phyloP scores from a whole-genome alignment of 2,888 invertebrate genomes.

The Cataglyphis livida region DNA sequence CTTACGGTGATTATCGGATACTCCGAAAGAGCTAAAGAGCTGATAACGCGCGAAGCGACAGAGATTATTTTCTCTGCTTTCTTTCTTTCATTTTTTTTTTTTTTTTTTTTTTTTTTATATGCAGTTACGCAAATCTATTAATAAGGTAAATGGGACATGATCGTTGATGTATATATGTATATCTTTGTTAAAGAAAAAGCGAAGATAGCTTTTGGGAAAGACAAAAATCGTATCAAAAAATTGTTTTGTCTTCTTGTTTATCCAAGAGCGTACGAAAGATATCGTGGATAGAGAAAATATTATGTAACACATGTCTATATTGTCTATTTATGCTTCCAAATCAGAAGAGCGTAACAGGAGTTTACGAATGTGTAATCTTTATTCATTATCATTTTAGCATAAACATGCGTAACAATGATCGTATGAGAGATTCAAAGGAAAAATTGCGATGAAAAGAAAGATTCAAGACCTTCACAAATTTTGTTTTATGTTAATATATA shows the following conservation, averaged over 20 bases:
- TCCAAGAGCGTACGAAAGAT: background rate
- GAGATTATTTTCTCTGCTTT: background rate
- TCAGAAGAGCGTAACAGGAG: background rate
- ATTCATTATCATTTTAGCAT: background rate
- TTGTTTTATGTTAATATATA: background rate
- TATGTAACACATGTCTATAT: background rate
- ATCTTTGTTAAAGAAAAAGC: background rate
- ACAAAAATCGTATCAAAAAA: background rate
- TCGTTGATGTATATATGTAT: background rate
- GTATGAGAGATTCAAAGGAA: background rate
- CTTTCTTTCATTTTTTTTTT: background rate
- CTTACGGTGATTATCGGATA: conserved; percentile 11
- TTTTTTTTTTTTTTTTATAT: background rate
- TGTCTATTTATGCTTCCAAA: background rate
- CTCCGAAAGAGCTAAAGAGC: background rate
- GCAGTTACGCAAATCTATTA: background rate
- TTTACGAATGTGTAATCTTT: background rate
- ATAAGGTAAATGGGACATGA: background rate
- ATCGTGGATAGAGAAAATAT: background rate
- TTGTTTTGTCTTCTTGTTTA: background rate
- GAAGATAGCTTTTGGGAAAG: background rate
- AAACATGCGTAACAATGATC: background rate
- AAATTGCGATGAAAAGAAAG: background rate
- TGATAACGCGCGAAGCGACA: background rate
- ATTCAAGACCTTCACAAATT: background rate